phyloP scores from a whole-genome alignment of 2,113 vertebrate genomes.

The Mirza zaza region DNA sequence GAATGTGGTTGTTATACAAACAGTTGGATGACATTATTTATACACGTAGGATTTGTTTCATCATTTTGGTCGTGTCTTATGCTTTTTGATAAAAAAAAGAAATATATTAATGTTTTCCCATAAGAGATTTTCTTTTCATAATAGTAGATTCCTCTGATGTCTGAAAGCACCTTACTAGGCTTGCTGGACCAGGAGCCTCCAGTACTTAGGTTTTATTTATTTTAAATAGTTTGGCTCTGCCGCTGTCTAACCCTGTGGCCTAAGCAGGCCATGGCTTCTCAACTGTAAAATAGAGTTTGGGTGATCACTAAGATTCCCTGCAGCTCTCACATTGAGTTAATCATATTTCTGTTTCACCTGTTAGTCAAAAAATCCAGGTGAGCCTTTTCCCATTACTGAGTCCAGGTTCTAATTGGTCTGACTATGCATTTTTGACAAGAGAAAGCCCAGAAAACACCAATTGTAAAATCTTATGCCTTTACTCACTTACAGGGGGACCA shows the following conservation, averaged over 20 bases:
- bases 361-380: neutral
- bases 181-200: neutral
- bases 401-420: neutral
- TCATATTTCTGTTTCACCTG: neutral
- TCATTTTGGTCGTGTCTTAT: neutral
- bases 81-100: neutral
- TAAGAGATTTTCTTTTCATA: neutral
- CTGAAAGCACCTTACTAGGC: neutral
- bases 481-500: neutral
- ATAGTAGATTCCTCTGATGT: neutral
- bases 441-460: neutral
- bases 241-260: neutral
- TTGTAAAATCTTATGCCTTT: neutral
- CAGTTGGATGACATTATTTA: neutral
- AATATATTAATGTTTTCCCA: neutral
- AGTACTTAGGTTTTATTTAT: neutral
- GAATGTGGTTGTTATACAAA: neutral
- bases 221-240: neutral
- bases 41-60: neutral
- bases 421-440: neutral
- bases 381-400: neutral
- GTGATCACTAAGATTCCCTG: neutral
- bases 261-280: neutral
- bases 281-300: neutral
- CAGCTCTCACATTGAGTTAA: neutral